Evolutionary conservation across 2,797 vertebrate genomes (phyloP).

Genomic region (Neosilurus mollespiculum): DNA sequence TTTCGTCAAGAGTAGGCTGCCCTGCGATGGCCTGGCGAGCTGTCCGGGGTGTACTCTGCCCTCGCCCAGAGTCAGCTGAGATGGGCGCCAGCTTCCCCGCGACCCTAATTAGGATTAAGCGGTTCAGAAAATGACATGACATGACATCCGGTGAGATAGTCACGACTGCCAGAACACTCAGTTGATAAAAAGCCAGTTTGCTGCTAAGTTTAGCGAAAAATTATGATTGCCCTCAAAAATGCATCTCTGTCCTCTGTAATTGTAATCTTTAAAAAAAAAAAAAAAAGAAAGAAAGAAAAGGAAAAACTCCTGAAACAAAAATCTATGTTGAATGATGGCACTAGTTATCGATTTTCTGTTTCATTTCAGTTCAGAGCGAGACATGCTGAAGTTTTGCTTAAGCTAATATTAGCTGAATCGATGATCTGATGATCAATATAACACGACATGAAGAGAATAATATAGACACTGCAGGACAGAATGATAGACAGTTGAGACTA

Average conservation of each 20-base stretch:
- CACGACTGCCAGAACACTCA: neutral
- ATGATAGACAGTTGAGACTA: neutral
- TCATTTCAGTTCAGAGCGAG: neutral
- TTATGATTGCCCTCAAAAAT: neutral
- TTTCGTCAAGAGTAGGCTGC: no score
- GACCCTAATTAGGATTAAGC: no score
- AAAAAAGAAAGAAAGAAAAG: neutral
- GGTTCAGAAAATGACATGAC: no score
- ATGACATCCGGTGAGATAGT: neutral
- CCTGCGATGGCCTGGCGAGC: no score
- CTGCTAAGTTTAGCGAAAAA: neutral
- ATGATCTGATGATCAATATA: conserved; percentile 15
- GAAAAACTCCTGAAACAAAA: neutral
- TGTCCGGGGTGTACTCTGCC: no score
- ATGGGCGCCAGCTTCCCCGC: no score
- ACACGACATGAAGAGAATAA: neutral
- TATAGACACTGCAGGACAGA: neutral
- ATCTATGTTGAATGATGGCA: neutral
- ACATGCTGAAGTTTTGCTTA: neutral
- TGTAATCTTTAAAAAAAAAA: neutral
- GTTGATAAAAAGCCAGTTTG: neutral
- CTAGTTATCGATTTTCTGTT: neutral
- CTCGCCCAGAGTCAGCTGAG: no score
- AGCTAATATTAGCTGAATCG: conserved; percentile 14
- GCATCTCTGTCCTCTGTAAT: neutral